phyloP scores from a whole-genome alignment of 2,888 invertebrate genomes.

The Drosophila putrida region DNA sequence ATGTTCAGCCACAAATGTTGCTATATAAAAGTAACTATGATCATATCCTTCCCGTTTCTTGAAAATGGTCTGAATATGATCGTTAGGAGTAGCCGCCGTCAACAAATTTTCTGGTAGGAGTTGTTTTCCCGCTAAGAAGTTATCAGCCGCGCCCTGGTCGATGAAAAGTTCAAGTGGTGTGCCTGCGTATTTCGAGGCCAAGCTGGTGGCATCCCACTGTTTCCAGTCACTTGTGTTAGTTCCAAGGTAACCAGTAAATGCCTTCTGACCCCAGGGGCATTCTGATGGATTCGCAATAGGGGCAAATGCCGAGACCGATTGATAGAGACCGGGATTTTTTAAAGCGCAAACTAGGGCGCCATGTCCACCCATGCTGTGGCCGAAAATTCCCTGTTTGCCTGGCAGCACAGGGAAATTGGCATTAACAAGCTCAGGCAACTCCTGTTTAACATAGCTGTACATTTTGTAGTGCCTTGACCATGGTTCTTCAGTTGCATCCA shows the following conservation, averaged over 20 bases:
- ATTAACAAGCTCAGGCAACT: conserved; percentile 91
- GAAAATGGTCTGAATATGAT: conserved; percentile 89
- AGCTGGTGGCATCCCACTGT: conserved; percentile 95
- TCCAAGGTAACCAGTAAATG: conserved; percentile 93
- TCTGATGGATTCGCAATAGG: conserved; percentile 96
- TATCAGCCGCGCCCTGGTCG: conserved; percentile 95
- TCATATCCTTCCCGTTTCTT: conserved; percentile 95
- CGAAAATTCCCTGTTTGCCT: conserved; percentile 91
- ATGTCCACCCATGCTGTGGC: conserved; percentile 99
- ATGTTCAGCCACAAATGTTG: conserved; percentile 96
- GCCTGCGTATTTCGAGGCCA: conserved; percentile 93
- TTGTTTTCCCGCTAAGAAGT: conserved; percentile 91
- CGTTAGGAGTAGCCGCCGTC: conserved; percentile 84
- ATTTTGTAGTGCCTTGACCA: conserved; percentile 97
- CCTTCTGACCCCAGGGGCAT: conserved; percentile 95
- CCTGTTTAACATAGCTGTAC: conserved; percentile 97
- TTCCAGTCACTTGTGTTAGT: conserved; percentile 89
- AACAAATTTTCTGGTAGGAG: conserved; percentile 94
- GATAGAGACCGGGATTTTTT: conserved; percentile 95
- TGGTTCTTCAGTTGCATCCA: conserved; percentile 95
- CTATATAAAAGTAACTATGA: conserved; percentile 97
- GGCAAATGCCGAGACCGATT: conserved; percentile 96
- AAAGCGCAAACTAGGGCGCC: conserved; percentile 96
- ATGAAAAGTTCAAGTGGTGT: conserved; percentile 93
- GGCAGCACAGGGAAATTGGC: conserved; percentile 89